A percentile compares a stretch with the other conserved stretches of the same genome.
These are phyloP conservation scores for Thecocarcelia acutangulata DNA, from an alignment of 2,888 invertebrate species.

Conservation along the genomic window DNA sequence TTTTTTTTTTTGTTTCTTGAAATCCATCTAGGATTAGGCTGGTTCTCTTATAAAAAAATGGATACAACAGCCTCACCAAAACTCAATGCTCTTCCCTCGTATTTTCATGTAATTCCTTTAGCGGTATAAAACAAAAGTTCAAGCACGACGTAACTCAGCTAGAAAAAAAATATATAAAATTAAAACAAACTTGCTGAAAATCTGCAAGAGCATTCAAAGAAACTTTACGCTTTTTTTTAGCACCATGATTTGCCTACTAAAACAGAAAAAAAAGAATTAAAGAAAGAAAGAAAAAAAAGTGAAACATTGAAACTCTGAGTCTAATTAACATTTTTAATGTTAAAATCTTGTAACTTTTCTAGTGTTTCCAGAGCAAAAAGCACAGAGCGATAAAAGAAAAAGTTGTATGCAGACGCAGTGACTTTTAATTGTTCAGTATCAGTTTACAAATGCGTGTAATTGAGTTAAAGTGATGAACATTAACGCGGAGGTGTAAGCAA, in stretches of 20 bases:
- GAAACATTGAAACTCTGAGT: slow-evolving; percentile 63
- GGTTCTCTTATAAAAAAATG: no score
- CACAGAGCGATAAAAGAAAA: slow-evolving; percentile 20
- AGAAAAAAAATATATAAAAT: slow-evolving; percentile 33
- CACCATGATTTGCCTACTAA: slow-evolving; percentile 33
- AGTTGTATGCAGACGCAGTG: slow-evolving; percentile 29
- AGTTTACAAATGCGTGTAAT: slow-evolving; percentile 66
- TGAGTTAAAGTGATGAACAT: slow-evolving; percentile 69
- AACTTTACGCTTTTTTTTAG: slow-evolving; percentile 45
- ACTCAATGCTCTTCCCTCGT: slow-evolving; percentile 26
- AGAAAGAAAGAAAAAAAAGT: slow-evolving; percentile 20
- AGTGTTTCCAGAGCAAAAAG: slow-evolving; percentile 50
- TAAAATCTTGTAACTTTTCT: slow-evolving; percentile 74
- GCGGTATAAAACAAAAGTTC: slow-evolving; percentile 58
- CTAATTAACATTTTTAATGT: slow-evolving; percentile 77
- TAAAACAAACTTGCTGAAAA: slow-evolving; percentile 43
- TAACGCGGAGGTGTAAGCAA: slow-evolving; percentile 66
- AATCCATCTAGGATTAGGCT: no score
- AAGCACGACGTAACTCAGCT: slow-evolving; percentile 53
- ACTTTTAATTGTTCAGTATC: slow-evolving; percentile 68
- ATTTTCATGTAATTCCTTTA: slow-evolving; percentile 30
- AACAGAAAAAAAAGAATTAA: slow-evolving; percentile 4
- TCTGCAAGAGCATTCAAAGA: slow-evolving; percentile 28
- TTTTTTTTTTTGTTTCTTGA: no score
- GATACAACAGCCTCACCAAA: no score